phyloP scores from a whole-genome alignment of 37 sponge, comb jelly and placozoan genomes.

The Haliclona indistincta region DNA sequence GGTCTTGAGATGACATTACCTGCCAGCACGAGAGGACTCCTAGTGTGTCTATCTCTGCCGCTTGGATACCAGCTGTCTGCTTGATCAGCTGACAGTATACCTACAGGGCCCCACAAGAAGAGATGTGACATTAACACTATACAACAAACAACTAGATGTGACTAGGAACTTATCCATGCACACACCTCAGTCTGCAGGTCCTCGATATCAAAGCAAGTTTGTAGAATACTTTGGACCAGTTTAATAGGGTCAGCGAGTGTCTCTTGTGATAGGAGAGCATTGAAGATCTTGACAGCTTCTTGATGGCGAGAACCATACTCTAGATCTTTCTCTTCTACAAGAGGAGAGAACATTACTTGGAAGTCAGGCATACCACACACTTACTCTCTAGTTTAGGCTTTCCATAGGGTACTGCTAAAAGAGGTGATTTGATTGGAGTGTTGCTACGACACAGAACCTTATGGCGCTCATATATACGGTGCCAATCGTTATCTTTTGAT shows the following conservation, averaged over 20 bases:
- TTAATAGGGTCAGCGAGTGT: constrained; percentile 75
- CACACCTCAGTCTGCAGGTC: constrained; percentile 77
- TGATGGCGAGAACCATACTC: constrained; percentile 78
- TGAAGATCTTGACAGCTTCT: constrained; percentile 84
- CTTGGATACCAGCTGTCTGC: constrained; percentile 76
- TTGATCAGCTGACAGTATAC: constrained; percentile 96
- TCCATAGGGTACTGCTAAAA: constrained; percentile 88
- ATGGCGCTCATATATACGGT: constrained; percentile 57
- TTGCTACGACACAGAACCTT: constrained; percentile 59
- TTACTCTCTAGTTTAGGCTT: constrained; percentile 71
- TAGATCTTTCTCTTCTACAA: constrained; percentile 54
- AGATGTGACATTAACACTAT: neutral
- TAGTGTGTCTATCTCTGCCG: constrained; percentile 49
- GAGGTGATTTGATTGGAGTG: constrained; percentile 77
- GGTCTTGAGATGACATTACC: constrained; percentile 8
- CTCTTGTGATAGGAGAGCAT: constrained; percentile 66
- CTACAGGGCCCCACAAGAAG: constrained; percentile 17
- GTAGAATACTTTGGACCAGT: constrained; percentile 75
- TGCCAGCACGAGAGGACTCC: constrained; percentile 78
- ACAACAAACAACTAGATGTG: neutral
- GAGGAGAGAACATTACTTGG: neutral
- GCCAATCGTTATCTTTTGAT: constrained; percentile 42
- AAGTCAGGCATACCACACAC: neutral
- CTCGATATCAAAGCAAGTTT: constrained; percentile 82
- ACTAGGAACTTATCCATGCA: neutral